These are phyloP conservation scores for Autographa pulchrina DNA, from an alignment of 2,888 invertebrate species.

Conservation along the genomic window DNA sequence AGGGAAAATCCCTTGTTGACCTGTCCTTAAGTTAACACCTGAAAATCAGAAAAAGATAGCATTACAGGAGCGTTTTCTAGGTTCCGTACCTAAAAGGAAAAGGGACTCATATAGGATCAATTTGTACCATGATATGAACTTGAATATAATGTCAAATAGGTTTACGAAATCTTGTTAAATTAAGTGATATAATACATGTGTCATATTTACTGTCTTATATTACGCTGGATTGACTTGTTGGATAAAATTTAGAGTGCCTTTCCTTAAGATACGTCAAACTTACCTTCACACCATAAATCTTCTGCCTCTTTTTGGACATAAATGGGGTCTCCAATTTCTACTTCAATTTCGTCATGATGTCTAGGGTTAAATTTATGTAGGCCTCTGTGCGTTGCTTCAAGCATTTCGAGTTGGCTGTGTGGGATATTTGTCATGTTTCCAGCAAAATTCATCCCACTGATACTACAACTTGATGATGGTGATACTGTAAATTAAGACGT, in stretches of 20 bases:
- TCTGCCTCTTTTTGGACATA: slow-evolving; percentile 99
- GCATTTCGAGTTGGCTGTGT: slow-evolving; percentile 94
- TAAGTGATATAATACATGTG: too few species aligned
- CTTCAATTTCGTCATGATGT: slow-evolving; percentile 98
- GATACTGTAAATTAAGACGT: slow-evolving; percentile 81
- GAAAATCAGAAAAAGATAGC: slow-evolving; percentile 57
- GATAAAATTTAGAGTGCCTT: neutral
- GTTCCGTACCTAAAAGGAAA: too few species aligned
- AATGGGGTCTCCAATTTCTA: slow-evolving; percentile 99
- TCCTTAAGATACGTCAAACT: neutral
- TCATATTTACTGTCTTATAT: too few species aligned
- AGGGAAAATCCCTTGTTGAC: slow-evolving; percentile 98
- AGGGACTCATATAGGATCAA: too few species aligned
- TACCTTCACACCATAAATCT: slow-evolving; percentile 99
- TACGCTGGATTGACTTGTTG: too few species aligned
- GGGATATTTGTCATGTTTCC: slow-evolving; percentile 92
- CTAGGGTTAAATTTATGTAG: slow-evolving; percentile 98
- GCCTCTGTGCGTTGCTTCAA: slow-evolving; percentile 98
- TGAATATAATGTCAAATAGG: too few species aligned
- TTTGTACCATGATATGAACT: too few species aligned
- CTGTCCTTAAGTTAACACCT: slow-evolving; percentile 98
- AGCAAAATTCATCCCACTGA: slow-evolving; percentile 88
- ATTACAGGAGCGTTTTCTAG: neutral
- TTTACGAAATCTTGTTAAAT: too few species aligned
- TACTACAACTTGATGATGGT: slow-evolving; percentile 89